Conservation (phyloP, 2,888 invertebrate genomes). For the Caenorhabditis panamensis region DNA sequence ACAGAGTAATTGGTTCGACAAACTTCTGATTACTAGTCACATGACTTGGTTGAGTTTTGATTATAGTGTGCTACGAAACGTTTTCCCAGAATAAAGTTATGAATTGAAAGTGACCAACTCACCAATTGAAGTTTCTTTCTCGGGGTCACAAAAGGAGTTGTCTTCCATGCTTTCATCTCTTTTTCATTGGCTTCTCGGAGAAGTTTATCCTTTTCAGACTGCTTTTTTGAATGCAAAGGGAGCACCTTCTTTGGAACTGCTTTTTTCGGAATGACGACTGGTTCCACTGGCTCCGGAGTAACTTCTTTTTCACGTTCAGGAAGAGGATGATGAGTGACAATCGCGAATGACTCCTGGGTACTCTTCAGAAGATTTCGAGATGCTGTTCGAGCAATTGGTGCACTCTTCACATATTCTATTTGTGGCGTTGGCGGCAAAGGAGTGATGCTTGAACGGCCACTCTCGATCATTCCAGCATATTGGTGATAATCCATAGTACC, state of each 20-base stretch:
- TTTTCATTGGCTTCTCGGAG: constrained; percentile 36
- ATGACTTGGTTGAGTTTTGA: background rate
- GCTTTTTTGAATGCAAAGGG: background rate
- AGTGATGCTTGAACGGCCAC: background rate
- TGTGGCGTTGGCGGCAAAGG: background rate
- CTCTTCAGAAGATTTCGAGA: constrained; percentile 42
- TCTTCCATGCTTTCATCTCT: constrained; percentile 27
- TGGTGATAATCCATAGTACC: constrained; percentile 48
- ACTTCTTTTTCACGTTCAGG: background rate
- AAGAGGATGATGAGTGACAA: constrained; percentile 9
- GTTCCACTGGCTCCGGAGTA: background rate
- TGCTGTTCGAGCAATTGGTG: constrained; percentile 10
- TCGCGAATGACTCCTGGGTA: constrained; percentile 2
- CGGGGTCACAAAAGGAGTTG: constrained; percentile 43
- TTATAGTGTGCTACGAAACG: background rate
- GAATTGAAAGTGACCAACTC: constrained; percentile 2
- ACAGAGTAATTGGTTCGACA: constrained; percentile 6
- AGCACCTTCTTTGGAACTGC: background rate
- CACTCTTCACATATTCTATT: background rate
- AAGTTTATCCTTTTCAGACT: constrained; percentile 6
- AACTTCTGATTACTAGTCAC: background rate
- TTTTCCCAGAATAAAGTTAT: background rate
- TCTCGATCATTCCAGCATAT: constrained; percentile 49
- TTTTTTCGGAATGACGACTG: background rate
- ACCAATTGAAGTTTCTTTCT: constrained; percentile 49